A percentile compares a stretch with the other conserved stretches of the same genome.
These are phyloP conservation scores for Manacus vitellinus DNA, from an alignment of 2,113 vertebrate species.

Conservation along the genomic window DNA sequence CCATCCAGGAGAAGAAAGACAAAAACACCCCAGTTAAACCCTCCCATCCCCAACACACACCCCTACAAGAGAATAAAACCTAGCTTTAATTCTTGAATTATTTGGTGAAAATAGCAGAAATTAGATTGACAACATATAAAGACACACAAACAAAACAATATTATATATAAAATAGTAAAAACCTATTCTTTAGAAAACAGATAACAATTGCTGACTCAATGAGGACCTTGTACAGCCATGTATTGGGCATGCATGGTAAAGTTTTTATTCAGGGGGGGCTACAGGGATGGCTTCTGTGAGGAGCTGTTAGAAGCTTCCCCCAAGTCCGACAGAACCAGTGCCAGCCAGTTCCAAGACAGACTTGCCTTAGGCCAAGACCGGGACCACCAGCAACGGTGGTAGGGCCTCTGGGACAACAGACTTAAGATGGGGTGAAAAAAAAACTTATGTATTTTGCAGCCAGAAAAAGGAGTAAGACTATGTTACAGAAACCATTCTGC, in stretches of 20 bases:
- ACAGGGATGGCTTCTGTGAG: background rate
- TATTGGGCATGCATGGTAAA: background rate
- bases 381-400: background rate
- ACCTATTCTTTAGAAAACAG: background rate
- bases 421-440: background rate
- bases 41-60: background rate
- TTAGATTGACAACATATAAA: background rate
- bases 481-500: background rate
- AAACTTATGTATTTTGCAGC: background rate
- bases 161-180: background rate
- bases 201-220: background rate
- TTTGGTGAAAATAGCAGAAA: background rate
- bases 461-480: background rate
- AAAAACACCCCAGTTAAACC: background rate
- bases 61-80: background rate
- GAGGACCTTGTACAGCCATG: background rate
- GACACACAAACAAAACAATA: rapidly evolving
- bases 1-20: background rate
- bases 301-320: background rate
- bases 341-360: background rate
- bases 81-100: background rate
- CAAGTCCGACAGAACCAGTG: background rate
- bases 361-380: no score
- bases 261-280: rapidly evolving
- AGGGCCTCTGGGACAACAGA: background rate